Conservation (phyloP, 2,888 invertebrate species). For the Catocala sponsa region DNA sequence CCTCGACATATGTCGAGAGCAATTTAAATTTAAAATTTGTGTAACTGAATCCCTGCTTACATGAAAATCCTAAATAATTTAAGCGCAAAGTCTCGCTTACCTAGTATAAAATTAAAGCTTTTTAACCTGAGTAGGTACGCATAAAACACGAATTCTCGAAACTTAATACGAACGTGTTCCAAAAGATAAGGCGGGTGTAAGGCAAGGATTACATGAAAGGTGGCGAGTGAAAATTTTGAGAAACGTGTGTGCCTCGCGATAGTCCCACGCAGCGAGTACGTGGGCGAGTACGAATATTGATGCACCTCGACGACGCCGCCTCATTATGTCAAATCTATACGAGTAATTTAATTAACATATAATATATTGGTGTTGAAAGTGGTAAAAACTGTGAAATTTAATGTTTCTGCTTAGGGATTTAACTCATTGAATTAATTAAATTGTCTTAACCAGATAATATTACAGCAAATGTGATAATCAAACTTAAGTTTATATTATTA, state of each 20-base stretch:
- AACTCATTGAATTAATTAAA: slow-evolving; percentile 59
- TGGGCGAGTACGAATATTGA: slow-evolving; percentile 77
- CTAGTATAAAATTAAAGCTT: slow-evolving; percentile 53
- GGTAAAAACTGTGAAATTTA: slow-evolving; percentile 45
- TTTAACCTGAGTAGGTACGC: slow-evolving; percentile 42
- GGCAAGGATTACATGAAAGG: slow-evolving; percentile 64
- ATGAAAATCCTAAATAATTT: slow-evolving; percentile 57
- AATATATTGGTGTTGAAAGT: slow-evolving; percentile 33
- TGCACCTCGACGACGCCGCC: slow-evolving; percentile 61
- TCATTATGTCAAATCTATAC: slow-evolving; percentile 66
- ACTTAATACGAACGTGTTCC: slow-evolving; percentile 59
- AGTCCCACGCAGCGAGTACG: slow-evolving; percentile 62
- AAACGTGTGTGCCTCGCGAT: slow-evolving; percentile 54
- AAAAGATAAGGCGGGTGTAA: slow-evolving; percentile 62
- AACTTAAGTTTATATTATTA: background rate
- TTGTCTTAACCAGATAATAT: background rate
- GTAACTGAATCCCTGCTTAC: slow-evolving; percentile 37
- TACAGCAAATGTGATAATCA: background rate
- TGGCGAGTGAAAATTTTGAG: slow-evolving; percentile 68
- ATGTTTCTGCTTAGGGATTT: slow-evolving; percentile 35
- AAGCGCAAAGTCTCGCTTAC: slow-evolving; percentile 48
- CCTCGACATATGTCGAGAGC: slow-evolving; percentile 72
- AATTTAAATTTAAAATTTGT: slow-evolving; percentile 73
- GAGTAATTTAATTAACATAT: slow-evolving; percentile 64
- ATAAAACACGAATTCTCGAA: slow-evolving; percentile 56